Evolutionary conservation across 2,888 invertebrate species (phyloP), one percentile per base, ranked within the genome.

Genomic region (Heliothis peltigera): DNA sequence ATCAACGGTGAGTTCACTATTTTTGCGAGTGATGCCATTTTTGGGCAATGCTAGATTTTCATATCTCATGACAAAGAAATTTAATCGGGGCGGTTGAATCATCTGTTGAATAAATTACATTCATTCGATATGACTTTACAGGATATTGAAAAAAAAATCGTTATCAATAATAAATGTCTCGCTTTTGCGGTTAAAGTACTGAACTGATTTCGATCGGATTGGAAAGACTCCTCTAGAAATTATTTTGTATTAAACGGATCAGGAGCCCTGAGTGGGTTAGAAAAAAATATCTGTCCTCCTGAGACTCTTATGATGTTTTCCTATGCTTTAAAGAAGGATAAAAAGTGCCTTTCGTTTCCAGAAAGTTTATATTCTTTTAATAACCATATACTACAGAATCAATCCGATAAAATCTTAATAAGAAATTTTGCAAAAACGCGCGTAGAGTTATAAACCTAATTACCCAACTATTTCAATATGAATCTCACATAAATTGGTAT

Each of bases 401-500:
- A 21, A 74, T 74, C 75, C 42, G 75, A 75, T 77, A 69, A 65
- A 63, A 8, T 21, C 39, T n/a, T 43, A 19, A 73, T 73, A 49
- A 43, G 64, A 71, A 58, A 56, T 72, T 72, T 78, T 72, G 78
- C 75, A 71, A 68, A 77, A 68, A 62, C 42, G 59, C 43, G 62
- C 51, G 53, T 64, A 59, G 8, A 39, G 60, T 43, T 51, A 69
- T 76, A 70, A 70, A 77, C 64, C 73, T 75, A 70, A 68, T 79
- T 79, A 62, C 75, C 42, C 49, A 75, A 59, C 65, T 43, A 66
- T 77, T 77, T 72, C 51, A 72, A 75, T 77, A 70, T 68, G 49
- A 68, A 80, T 70, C 76, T 76, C 78, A 60, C 61, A 70, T 66
- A 67, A 65, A 71, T 65, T 64, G 49, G 48, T 79, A 79, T 77